phyloP scores from a whole-genome alignment of 1,140 invertebrate species.

The Drosophila ogumai region DNA sequence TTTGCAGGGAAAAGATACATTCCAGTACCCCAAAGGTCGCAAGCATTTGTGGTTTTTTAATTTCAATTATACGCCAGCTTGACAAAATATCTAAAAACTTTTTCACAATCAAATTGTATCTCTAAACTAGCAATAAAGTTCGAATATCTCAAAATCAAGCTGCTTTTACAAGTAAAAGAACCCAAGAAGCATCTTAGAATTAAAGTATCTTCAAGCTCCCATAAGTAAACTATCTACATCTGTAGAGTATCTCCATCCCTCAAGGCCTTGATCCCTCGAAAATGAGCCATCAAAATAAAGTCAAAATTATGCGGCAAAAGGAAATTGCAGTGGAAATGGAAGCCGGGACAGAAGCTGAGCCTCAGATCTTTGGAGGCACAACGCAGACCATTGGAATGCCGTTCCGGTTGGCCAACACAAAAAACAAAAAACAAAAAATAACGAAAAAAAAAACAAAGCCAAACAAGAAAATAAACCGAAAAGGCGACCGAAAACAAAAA shows the following conservation, averaged over 20 bases:
- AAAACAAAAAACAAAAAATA: neutral
- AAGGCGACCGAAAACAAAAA: constrained; percentile 32
- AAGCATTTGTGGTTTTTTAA: neutral
- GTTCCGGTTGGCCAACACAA: constrained; percentile 33
- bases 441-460: neutral
- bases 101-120: neutral
- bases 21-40: neutral
- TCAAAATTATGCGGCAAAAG: constrained; percentile 3
- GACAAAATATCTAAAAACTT: neutral
- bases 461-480: constrained; percentile 7
- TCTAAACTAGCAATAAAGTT: neutral
- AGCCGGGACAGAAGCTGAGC: constrained; percentile 7
- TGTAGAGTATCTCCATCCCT: neutral
- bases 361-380: constrained; percentile 18
- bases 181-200: neutral
- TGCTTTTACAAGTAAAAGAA: neutral
- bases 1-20: neutral
- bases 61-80: neutral
- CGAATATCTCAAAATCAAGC: neutral
- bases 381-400: constrained; percentile 49
- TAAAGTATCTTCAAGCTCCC: too few relatives aligned
- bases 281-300: constrained; percentile 23
- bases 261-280: neutral
- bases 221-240: neutral
- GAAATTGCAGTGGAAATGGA: constrained; percentile 6